Evolutionary conservation across 1,140 invertebrate species (phyloP).

Genomic region (Olivierus martensii): DNA sequence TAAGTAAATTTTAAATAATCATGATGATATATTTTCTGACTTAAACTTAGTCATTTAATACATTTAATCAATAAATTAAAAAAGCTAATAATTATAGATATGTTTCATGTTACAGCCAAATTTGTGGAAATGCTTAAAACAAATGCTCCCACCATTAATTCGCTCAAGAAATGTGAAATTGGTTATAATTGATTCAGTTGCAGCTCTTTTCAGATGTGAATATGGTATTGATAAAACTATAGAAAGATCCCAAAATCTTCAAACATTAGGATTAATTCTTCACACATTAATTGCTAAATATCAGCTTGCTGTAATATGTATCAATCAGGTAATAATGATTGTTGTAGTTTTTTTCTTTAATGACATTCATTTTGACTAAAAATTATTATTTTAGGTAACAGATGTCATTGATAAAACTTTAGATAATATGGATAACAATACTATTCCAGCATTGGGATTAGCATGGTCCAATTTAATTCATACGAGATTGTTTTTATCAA

Average conservation of each 20-base stretch:
- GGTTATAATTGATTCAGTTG: slow-evolving; percentile 57
- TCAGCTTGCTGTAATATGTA: slow-evolving; percentile 45
- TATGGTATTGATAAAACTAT: slow-evolving; percentile 34
- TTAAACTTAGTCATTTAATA: too few relatives aligned
- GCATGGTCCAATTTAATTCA: neutral
- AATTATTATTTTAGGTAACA: too few relatives aligned
- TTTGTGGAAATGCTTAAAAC: neutral
- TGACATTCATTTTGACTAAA: too few relatives aligned
- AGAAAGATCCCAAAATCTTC: slow-evolving; percentile 41
- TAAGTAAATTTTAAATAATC: neutral
- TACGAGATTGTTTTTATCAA: neutral
- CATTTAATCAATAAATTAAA: too few relatives aligned
- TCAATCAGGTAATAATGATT: slow-evolving; percentile 48
- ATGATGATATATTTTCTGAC: slow-evolving; percentile 11
- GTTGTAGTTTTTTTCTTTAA: neutral
- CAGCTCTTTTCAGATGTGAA: slow-evolving; percentile 51
- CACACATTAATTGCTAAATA: slow-evolving; percentile 39
- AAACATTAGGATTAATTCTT: slow-evolving; percentile 39
- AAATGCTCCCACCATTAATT: neutral
- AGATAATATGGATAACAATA: too few relatives aligned
- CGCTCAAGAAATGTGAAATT: slow-evolving; percentile 39
- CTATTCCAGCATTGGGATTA: neutral
- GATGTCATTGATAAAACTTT: too few relatives aligned
- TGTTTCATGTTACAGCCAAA: neutral
- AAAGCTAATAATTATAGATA: too few relatives aligned